Evolutionary conservation across 2,888 invertebrate genomes (phyloP).

Genomic region (Andrena bicolor): DNA sequence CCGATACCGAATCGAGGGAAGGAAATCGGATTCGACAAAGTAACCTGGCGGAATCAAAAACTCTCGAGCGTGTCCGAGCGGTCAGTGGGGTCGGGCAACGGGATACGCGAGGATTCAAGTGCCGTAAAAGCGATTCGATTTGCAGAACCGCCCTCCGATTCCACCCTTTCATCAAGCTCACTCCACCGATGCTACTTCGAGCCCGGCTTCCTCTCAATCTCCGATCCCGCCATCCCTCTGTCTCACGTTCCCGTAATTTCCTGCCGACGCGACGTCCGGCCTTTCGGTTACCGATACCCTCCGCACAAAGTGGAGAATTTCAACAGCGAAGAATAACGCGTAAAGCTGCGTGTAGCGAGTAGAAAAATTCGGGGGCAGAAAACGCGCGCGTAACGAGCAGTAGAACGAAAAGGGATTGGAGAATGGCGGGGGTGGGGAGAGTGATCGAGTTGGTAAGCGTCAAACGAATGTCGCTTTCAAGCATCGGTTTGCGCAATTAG

Average conservation of each 20-base stretch:
- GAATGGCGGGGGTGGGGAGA: not conserved
- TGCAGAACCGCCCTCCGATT: conserved; percentile 53
- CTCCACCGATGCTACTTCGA: conserved; percentile 11
- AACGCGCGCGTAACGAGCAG: not conserved
- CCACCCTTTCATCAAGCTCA: conserved; percentile 59
- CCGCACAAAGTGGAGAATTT: not conserved
- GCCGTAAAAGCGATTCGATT: conserved; percentile 69
- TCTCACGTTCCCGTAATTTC: conserved; percentile 51
- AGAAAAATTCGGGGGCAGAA: not conserved
- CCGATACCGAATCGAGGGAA: conserved; percentile 24
- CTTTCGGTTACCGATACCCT: conserved; percentile 19
- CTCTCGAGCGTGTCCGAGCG: conserved; percentile 44
- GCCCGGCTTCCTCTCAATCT: conserved; percentile 20
- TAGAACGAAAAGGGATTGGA: not conserved
- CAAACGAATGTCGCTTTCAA: conserved; percentile 33
- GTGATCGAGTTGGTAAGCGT: conserved; percentile 9
- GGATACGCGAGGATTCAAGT: conserved; percentile 52
- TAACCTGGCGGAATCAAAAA: conserved; percentile 47
- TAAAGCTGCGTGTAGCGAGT: not conserved
- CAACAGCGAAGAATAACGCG: not conserved
- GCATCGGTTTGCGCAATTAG: conserved; percentile 38
- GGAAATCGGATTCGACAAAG: conserved; percentile 43
- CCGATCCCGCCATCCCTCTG: conserved; percentile 19
- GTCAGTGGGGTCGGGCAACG: conserved; percentile 18
- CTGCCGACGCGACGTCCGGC: conserved; percentile 10